Evolutionary conservation across 2,797 vertebrate genomes (phyloP).

Genomic region (Sparus aurata): DNA sequence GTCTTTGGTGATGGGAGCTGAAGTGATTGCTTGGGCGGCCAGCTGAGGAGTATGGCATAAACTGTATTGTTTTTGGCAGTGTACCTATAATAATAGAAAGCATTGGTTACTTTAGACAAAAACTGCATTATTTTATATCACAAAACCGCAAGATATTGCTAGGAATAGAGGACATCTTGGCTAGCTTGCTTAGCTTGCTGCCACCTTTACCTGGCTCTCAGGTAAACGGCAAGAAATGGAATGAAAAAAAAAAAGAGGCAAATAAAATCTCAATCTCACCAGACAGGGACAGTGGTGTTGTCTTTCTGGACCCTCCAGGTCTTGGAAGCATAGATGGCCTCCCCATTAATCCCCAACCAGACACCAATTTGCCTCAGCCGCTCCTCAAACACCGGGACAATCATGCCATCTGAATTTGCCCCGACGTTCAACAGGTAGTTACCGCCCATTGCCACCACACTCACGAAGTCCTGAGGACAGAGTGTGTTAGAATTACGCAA

Average conservation of each 20-base stretch:
- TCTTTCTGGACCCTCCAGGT: conserved; percentile 90
- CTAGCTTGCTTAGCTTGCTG: neutral
- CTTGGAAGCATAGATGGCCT: conserved; percentile 89
- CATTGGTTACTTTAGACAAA: neutral
- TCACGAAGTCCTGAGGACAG: conserved; percentile 86
- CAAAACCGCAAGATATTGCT: neutral
- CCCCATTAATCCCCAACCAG: conserved; percentile 91
- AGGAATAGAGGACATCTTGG: neutral
- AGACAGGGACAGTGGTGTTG: conserved; percentile 78
- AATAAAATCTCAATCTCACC: conserved; percentile 79
- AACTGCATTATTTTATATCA: neutral
- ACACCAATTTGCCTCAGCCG: conserved; percentile 87
- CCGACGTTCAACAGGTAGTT: conserved; percentile 94
- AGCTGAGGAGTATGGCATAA: conserved; percentile 81
- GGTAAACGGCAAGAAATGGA: neutral
- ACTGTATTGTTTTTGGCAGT: conserved; percentile 83
- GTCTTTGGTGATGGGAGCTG: conserved; percentile 63
- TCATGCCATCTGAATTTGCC: conserved; percentile 89
- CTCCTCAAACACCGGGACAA: conserved; percentile 90
- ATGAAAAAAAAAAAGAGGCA: neutral
- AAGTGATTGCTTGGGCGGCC: neutral
- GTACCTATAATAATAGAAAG: conserved; percentile 82
- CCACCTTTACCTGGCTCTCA: neutral
- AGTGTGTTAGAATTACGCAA: neutral
- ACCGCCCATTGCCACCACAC: conserved; percentile 89